A percentile compares a stretch with the other conserved stretches of the same genome.
phyloP scores from a whole-genome alignment of 2,888 invertebrate genomes.

The Aricia artaxerxes region DNA sequence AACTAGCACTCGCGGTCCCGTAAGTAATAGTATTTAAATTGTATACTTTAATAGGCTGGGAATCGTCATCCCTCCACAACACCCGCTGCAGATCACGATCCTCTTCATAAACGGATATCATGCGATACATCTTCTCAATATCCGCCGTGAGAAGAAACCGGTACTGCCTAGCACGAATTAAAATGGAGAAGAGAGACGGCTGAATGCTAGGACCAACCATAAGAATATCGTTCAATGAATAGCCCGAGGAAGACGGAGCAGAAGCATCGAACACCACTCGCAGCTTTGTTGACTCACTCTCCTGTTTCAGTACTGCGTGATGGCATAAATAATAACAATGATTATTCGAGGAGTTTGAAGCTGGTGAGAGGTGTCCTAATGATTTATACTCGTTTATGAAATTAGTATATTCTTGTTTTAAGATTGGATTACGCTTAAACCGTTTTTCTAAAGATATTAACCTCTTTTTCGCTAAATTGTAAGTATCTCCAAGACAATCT shows the following conservation, averaged over 20 bases:
- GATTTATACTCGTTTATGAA: too few species aligned
- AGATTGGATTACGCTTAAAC: too few species aligned
- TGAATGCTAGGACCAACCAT: slow-evolving; percentile 40
- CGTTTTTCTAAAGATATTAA: too few species aligned
- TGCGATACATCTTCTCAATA: too few species aligned
- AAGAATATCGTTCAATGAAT: slow-evolving; percentile 41
- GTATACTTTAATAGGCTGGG: slow-evolving; percentile 36
- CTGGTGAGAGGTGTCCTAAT: slow-evolving; percentile 35
- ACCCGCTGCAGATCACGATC: slow-evolving; percentile 39
- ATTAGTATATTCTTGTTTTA: slow-evolving; percentile 17
- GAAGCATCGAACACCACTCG: slow-evolving; percentile 44
- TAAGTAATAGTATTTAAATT: slow-evolving; percentile 50
- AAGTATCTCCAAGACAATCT: slow-evolving; percentile 40
- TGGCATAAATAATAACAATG: slow-evolving; percentile 40
- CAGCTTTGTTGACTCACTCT: slow-evolving; percentile 43
- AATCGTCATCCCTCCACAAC: slow-evolving; percentile 42
- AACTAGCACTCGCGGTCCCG: slow-evolving; percentile 46
- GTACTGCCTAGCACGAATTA: too few species aligned
- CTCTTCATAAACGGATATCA: slow-evolving; percentile 29
- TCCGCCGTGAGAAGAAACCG: too few species aligned
- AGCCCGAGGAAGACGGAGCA: slow-evolving; percentile 39
- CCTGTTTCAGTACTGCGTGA: slow-evolving; percentile 39
- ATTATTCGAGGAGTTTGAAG: background rate
- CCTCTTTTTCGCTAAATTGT: too few species aligned
- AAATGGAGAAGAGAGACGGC: slow-evolving; percentile 33